Conservation (phyloP, 2,888 invertebrate genomes). For the Sarcophaga variegata region DNA sequence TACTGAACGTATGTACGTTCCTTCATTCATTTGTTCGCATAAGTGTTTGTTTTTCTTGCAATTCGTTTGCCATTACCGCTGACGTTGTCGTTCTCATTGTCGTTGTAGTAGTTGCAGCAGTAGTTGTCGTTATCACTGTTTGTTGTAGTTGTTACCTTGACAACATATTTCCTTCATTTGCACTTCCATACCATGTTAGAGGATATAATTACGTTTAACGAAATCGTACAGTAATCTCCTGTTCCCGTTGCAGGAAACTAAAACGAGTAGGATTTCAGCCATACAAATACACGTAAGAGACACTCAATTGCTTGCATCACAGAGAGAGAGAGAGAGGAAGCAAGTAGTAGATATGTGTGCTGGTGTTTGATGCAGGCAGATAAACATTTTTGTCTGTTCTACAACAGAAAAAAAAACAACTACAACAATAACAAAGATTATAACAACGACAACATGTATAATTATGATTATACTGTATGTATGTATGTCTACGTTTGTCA, state of each 20-base stretch:
- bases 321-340: background rate
- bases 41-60: constrained; percentile 19
- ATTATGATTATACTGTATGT: background rate
- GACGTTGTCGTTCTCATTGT: constrained; percentile 2
- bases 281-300: constrained; percentile 28
- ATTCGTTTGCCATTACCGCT: constrained; percentile 10
- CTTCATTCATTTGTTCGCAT: background rate
- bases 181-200: constrained; percentile 67
- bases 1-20: background rate
- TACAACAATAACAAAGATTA: constrained; percentile 6
- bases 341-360: constrained; percentile 1
- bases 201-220: constrained; percentile 68
- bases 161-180: constrained; percentile 67
- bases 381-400: constrained; percentile 26
- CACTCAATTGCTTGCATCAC: background rate
- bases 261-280: constrained; percentile 45
- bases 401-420: constrained; percentile 33
- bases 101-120: background rate
- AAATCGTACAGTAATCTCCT: constrained; percentile 70
- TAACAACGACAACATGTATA: constrained; percentile 5
- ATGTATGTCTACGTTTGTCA: too few species aligned
- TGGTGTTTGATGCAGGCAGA: constrained; percentile 3
- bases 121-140: background rate
- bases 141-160: constrained; percentile 55
- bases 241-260: constrained; percentile 68